These are phyloP conservation scores for Varanus komodoensis DNA, from an alignment of 2,113 vertebrate species.

Conservation along the genomic window DNA sequence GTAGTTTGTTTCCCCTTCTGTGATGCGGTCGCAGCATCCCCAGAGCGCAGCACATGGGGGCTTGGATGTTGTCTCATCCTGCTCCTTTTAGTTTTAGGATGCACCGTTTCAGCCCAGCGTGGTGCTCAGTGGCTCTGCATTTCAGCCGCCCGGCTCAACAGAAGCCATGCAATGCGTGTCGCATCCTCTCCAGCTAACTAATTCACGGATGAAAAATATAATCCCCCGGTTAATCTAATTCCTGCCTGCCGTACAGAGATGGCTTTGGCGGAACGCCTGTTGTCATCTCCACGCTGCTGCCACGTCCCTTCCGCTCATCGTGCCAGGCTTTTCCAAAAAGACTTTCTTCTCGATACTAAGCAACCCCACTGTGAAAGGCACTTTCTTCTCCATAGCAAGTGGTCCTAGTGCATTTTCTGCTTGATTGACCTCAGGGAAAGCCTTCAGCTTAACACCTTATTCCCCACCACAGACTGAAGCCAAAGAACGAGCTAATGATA, in stretches of 20 bases:
- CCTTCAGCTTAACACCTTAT: not conserved
- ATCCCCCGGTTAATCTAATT: slow-evolving; percentile 21
- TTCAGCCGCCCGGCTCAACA: slow-evolving; percentile 15
- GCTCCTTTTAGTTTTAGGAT: not conserved
- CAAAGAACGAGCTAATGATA: not conserved
- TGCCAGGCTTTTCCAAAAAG: not conserved
- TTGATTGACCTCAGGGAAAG: not conserved
- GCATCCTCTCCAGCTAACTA: not conserved
- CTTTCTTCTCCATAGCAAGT: no score
- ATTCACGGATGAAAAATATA: not conserved
- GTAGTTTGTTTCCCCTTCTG: not conserved
- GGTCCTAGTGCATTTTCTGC: no score
- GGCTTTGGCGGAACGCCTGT: not conserved
- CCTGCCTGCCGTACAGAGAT: not conserved
- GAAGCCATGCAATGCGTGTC: fast-evolving
- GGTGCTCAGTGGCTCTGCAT: not conserved
- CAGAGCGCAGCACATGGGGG: not conserved
- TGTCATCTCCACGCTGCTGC: not conserved
- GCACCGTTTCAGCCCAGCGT: not conserved
- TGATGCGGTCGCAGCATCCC: slow-evolving; percentile 10
- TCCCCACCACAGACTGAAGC: not conserved
- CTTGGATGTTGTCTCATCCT: not conserved
- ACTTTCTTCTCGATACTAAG: not conserved
- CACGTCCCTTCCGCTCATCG: slow-evolving; percentile 11
- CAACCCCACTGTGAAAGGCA: no score